These are phyloP conservation scores for Drusus annulatus DNA, from an alignment of 1,140 invertebrate genomes.

Conservation along the genomic window DNA sequence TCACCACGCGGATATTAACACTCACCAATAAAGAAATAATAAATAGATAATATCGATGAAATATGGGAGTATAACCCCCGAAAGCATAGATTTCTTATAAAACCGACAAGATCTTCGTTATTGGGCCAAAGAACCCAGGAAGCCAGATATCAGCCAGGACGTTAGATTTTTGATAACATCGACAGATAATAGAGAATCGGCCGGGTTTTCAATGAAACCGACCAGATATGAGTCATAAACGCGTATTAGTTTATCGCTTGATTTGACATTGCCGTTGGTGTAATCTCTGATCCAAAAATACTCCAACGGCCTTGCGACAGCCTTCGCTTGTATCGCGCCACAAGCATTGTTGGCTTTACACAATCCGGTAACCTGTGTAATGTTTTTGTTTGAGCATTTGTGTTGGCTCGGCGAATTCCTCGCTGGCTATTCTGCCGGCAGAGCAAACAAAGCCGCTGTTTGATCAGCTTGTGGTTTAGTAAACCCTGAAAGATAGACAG, in stretches of 20 bases:
- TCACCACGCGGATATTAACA: no score
- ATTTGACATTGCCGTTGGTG: neutral
- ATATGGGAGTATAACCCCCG: no score
- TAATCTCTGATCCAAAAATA: conserved; percentile 25
- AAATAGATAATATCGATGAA: no score
- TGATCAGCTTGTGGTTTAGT: neutral
- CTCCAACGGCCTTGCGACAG: neutral
- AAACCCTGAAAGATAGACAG: neutral
- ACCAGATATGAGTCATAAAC: neutral
- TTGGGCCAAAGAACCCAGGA: no score
- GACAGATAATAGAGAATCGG: neutral
- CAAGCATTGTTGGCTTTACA: neutral
- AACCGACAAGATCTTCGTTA: no score
- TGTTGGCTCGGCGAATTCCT: conserved; percentile 27
- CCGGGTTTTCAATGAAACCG: neutral
- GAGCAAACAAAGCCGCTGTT: neutral
- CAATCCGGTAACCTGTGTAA: conserved; percentile 19
- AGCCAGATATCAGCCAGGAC: no score
- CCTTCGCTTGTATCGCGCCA: neutral
- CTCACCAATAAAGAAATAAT: no score
- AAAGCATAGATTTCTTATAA: no score
- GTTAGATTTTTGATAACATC: no score
- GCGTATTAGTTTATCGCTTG: neutral
- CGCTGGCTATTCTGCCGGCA: neutral
- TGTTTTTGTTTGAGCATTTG: conserved; percentile 40